Conservation (phyloP, 2,797 vertebrate genomes). For the Arnoldichthys spilopterus region DNA sequence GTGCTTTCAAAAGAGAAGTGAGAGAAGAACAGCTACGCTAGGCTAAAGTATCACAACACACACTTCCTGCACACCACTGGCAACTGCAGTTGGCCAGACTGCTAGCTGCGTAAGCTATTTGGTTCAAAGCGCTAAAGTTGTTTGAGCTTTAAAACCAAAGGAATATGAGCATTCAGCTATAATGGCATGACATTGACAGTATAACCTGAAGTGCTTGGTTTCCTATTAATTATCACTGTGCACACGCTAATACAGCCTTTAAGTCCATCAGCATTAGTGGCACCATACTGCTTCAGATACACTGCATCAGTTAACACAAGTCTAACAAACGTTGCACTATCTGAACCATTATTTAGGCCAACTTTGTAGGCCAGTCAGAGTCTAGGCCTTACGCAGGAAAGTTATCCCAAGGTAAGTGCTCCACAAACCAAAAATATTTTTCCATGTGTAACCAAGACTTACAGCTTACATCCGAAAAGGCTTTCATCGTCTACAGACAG, state of each 20-base stretch:
- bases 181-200: neutral
- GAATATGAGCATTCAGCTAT: neutral
- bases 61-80: neutral
- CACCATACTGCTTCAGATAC: neutral
- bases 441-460: neutral
- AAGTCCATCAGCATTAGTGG: neutral
- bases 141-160: neutral
- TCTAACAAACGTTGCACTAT: neutral
- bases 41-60: neutral
- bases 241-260: neutral
- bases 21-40: neutral
- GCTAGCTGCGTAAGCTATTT: neutral
- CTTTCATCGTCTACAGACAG: neutral
- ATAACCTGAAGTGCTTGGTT: neutral
- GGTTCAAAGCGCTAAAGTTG: neutral
- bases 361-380: slow-evolving; percentile 1
- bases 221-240: neutral
- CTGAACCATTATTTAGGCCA: neutral
- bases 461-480: neutral
- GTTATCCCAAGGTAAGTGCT: neutral
- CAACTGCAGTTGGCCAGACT: neutral
- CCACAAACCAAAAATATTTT: neutral
- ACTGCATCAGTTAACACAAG: neutral
- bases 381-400: neutral
- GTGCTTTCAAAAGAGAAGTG: slow-evolving; percentile 6